Base-by-base conservation (phyloP, 2,113 vertebrate species). In the Ivindomyrus marchei region DNA sequence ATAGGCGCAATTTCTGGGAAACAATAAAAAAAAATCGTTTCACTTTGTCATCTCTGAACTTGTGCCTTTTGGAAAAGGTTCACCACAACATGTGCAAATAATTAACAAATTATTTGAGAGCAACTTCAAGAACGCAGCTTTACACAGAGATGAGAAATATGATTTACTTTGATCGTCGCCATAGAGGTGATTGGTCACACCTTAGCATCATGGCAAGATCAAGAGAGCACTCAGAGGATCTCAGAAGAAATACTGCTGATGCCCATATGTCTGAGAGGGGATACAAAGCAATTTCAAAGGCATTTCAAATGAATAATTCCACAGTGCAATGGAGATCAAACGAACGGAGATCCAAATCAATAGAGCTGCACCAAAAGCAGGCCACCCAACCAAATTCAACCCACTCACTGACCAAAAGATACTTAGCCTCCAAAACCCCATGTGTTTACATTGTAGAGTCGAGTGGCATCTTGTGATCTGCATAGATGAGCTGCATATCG, bases 221-320 rank as follows among this genome's bases (percentile, higher is more conserved):
- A 39, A 36, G 74, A 80, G 74, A 80, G 31, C 74, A 39, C 74
- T 39, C 74, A 7, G 36, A 21, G 36, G 36, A 19, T 80, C 36
- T 17, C 74, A 42, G 36, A 80, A 80, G 36, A 80, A 80, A 39
- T 80, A 80, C 11, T 42, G 74, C 8, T 80, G 74, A 80, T 39
- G 36, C 31, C 70, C 70, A 77, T 31, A 77, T 77, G 70, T 77
- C 74, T 80, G 13, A 42, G 74, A 80, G 74, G 15, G 31, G 74
- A 31, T 70, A 70, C 62, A 27, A 70, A 70, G 62, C 62, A 70
- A 31, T 70, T 80, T 80, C 74, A 80, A 39, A 42, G 74, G 74
- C 36, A 80, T 80, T 80, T 80, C 36, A 42, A 80, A 80, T 80
- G 74, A 80, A 42, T 42, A 80, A 80, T 80, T 80, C 74, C 74